These are phyloP conservation scores for Tanypteryx hageni DNA, from an alignment of 2,888 invertebrate genomes.

Conservation along the genomic window DNA sequence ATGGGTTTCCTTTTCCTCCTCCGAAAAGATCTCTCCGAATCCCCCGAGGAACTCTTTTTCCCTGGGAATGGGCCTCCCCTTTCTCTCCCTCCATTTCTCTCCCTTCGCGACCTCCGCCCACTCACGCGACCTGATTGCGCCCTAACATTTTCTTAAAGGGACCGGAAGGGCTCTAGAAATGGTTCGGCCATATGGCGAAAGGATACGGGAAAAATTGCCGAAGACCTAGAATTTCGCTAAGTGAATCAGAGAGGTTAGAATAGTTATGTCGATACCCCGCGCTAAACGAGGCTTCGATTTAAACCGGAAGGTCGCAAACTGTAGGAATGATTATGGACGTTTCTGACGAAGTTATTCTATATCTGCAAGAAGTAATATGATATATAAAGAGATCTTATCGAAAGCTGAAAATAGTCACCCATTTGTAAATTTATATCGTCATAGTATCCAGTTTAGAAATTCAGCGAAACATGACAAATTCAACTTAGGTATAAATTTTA, in stretches of 20 bases:
- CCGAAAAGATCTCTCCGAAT: constrained; percentile 26
- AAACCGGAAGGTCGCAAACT: too few relatives aligned
- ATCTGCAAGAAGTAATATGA: too few relatives aligned
- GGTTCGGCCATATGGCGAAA: constrained; percentile 55
- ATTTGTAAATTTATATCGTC: too few relatives aligned
- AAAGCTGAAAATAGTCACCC: too few relatives aligned
- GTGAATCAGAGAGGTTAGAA: constrained; percentile 16
- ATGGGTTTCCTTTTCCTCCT: constrained; percentile 59
- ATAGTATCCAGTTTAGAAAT: too few relatives aligned
- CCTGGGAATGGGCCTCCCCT: not conserved
- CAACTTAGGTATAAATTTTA: too few relatives aligned
- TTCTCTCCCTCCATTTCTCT: not conserved
- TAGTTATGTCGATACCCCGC: too few relatives aligned
- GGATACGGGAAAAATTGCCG: not conserved
- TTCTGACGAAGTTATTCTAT: too few relatives aligned
- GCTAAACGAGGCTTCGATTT: too few relatives aligned
- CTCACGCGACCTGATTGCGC: not conserved
- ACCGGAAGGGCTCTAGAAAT: constrained; percentile 20
- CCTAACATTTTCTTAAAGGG: not conserved
- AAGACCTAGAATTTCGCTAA: constrained; percentile 38
- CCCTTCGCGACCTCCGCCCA: not conserved
- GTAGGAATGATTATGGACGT: too few relatives aligned
- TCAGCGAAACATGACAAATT: too few relatives aligned
- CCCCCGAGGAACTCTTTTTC: not conserved
- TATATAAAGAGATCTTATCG: too few relatives aligned